Base-by-base conservation (phyloP, 2,113 vertebrate genomes). In the Tetrax tetrax region DNA sequence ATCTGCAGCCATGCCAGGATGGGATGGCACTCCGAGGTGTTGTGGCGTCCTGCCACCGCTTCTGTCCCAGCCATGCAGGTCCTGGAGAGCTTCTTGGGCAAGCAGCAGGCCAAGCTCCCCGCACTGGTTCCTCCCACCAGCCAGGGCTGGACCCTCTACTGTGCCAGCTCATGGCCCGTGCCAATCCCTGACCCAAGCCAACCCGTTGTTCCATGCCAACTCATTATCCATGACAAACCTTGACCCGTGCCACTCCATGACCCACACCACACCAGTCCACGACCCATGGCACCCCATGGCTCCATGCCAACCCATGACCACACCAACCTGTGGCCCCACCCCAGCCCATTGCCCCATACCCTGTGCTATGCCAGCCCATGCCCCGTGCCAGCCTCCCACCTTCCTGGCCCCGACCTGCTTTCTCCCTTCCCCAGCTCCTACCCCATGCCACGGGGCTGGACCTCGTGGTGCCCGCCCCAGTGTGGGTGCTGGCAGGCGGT, bases 1-100 rank as follows among this genome's bases (percentile, higher is more conserved):
- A 12, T 15, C 29, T 78, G 41, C 9, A 60, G 33, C 50, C 35
- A 0, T 71, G 25, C 60, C 0, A 0, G 12, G 38, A n/a, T 45
- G 24, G 56, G 7, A 9, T 41, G 29, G 22, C 14, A 8, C 31
- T 51, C 18, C 12, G 15, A 21, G 22, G 38, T 65, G 54, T 57
- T 0, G 0, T 1, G 7, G 35, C 51, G 54, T 80, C 25, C 76
- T 79, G 37, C 38, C 38, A 71, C 23, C 35, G 17, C 3, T 33
- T 50, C 56, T 86, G 10, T 48, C 50, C 31, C 13, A 33, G 41
- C 29, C 5, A 0, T 12, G 12, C 33, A 35, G 29, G 7, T 82
- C 23, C 68, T 51, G 29, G 22, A 50, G 22, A 50, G 12, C 43
- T 86, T 57, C 23, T 14, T 22, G 45, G 22, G 41, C 4, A 1